A percentile compares a stretch with the other conserved stretches of the same genome.
These are phyloP conservation scores for Podarcis raffonei DNA, from an alignment of 2,113 vertebrate species.

Conservation along the genomic window DNA sequence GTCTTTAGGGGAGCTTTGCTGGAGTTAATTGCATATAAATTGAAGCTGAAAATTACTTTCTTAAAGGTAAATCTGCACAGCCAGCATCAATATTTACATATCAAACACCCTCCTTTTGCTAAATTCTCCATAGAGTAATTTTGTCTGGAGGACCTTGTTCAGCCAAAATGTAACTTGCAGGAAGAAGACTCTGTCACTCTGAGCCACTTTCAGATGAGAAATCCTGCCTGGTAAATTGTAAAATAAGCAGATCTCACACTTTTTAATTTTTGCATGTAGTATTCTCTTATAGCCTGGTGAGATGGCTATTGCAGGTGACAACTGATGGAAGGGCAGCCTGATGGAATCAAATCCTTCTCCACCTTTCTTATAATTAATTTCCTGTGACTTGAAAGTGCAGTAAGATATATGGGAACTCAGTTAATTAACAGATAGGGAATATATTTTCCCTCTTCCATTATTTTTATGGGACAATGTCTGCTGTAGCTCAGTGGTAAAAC, in stretches of 20 bases:
- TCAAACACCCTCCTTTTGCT: conserved; percentile 1
- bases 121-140: neutral
- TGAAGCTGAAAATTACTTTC: conserved; percentile 9
- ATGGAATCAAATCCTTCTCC: neutral
- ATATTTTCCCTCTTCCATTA: neutral
- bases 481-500: no score
- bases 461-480: neutral
- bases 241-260: neutral
- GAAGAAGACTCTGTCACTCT: no score
- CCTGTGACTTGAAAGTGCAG: no score
- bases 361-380: neutral
- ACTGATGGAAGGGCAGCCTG: no score
- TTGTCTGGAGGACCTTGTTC: neutral
- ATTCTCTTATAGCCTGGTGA: no score
- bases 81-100: conserved; percentile 8
- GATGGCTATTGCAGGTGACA: no score
- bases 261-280: neutral
- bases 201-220: neutral
- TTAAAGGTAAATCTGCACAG: conserved; percentile 1
- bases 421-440: neutral
- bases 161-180: neutral
- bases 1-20: neutral
- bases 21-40: conserved; percentile 18
- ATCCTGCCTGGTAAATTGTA: no score
- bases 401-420: neutral